A percentile compares a stretch with the other conserved stretches of the same genome.
phyloP scores from a whole-genome alignment of 2,888 invertebrate species.

The Lochmaea crataegi region DNA sequence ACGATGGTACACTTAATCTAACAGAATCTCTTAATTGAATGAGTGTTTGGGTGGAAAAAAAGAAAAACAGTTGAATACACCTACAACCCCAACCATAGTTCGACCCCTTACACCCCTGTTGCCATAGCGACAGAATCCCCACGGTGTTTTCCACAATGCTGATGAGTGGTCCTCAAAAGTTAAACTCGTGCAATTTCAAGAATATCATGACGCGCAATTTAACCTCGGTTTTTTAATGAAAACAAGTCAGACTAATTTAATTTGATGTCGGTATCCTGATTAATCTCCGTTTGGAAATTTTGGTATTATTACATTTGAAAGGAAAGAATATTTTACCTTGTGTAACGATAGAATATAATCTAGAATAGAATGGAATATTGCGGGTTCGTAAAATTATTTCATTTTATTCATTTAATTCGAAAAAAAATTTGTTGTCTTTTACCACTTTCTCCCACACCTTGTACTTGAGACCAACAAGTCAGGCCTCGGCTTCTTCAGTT shows the following conservation, averaged over 20 bases:
- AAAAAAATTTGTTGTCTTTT: too few species aligned
- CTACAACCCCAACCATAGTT: constrained; percentile 32
- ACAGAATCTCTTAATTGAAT: constrained; percentile 43
- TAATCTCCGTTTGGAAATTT: neutral
- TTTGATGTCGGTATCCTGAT: neutral
- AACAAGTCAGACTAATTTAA: neutral
- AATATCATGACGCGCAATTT: neutral
- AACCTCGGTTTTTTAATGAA: neutral
- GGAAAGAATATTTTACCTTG: too few species aligned
- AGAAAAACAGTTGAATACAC: constrained; percentile 43
- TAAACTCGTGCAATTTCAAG: constrained; percentile 7
- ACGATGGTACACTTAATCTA: constrained; percentile 38
- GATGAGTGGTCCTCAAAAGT: constrained; percentile 27
- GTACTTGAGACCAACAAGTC: too few species aligned
- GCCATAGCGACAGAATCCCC: constrained; percentile 40
- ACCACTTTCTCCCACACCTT: too few species aligned
- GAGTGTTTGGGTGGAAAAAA: constrained; percentile 37
- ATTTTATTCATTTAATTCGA: too few species aligned
- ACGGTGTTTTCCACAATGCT: constrained; percentile 15
- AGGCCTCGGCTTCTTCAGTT: too few species aligned
- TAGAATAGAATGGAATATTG: too few species aligned
- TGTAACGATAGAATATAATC: too few species aligned
- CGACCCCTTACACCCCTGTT: constrained; percentile 43
- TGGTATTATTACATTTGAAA: too few species aligned
- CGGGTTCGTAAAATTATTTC: too few species aligned